Conservation (phyloP, 2,888 invertebrate genomes). For the Drosophila meridiana region DNA sequence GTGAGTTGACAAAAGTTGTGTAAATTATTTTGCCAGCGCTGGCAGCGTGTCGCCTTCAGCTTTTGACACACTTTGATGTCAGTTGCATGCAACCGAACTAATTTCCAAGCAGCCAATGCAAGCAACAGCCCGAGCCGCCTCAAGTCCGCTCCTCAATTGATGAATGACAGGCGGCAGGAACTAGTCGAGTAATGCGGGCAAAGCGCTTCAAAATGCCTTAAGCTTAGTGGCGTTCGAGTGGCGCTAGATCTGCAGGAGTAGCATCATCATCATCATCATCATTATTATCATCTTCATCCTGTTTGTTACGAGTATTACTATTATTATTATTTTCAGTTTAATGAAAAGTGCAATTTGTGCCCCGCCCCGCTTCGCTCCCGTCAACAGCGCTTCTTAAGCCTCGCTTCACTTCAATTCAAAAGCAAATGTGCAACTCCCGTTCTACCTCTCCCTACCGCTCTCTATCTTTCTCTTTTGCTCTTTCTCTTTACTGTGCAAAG, state of each 20-base stretch:
- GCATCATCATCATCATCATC: constrained; percentile 24
- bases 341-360: constrained; percentile 75
- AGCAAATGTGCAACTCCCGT: constrained; percentile 68
- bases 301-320: constrained; percentile 55
- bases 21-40: constrained; percentile 73
- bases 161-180: constrained; percentile 61
- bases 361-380: constrained; percentile 1
- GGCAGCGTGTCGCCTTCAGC: constrained; percentile 32
- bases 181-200: constrained; percentile 59
- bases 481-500: background rate
- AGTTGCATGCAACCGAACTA: constrained; percentile 69
- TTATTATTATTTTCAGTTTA: constrained; percentile 70
- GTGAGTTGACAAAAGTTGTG: constrained; percentile 74
- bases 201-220: constrained; percentile 56
- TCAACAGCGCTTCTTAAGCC: background rate
- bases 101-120: constrained; percentile 45
- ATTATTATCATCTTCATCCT: constrained; percentile 39
- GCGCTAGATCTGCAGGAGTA: constrained; percentile 40
- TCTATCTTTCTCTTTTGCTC: background rate
- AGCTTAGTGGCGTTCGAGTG: constrained; percentile 36
- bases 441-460: background rate
- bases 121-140: background rate
- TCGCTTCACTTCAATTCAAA: constrained; percentile 61
- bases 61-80: constrained; percentile 77
- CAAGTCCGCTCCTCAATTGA: constrained; percentile 40